Base-by-base conservation (phyloP, 2,888 invertebrate genomes). In the Hemaris fuciformis region DNA sequence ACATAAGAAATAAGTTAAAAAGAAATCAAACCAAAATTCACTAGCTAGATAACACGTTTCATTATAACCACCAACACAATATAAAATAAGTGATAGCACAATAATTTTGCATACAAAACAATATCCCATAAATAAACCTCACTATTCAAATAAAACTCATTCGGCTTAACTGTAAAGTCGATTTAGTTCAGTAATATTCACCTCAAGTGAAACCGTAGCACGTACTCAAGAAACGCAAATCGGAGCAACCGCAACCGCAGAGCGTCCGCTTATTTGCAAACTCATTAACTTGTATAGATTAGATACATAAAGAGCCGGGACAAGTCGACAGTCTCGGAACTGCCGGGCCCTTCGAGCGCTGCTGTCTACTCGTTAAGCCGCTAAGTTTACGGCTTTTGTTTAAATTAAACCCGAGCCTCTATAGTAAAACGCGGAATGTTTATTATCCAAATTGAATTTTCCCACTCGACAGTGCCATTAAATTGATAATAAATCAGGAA, bases 371-470 rank as follows among this genome's bases (percentile, higher is more conserved):
- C 79, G 81, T 81, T 81, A 83, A 80, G 73, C 73, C 71, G 64
- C 73, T 64, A 77, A 81, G 75, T 83, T 82, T 80, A 79, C 74
- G 73, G 71, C 78, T 76, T 79, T 78, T 81, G 83, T 83, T 80
- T 78, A 80, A 81, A 81, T 80, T 80, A 79, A 79, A 75, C 73
- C 72, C 71, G 69, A 72, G 71, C 75, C 69, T 74, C 66, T 74
- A 68, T 64, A 71, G 61, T 66, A 64, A 68, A 74, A 72, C 72
- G 66, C 64, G 60, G 64, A 71, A 67, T 72, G 65, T 69, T 66
- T 67, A 71, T 59, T 62, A 67, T 46, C 72, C 65, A 75, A 79
- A 81, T 79, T 77, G 74, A 79, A 78, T 76, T 76, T 77, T 70
- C 53, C 72, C 72, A 70, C 67, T 68, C 70, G 70, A 68, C 66